Conservation (phyloP, 2,888 invertebrate genomes). For the Alloscopus bannaensis region DNA sequence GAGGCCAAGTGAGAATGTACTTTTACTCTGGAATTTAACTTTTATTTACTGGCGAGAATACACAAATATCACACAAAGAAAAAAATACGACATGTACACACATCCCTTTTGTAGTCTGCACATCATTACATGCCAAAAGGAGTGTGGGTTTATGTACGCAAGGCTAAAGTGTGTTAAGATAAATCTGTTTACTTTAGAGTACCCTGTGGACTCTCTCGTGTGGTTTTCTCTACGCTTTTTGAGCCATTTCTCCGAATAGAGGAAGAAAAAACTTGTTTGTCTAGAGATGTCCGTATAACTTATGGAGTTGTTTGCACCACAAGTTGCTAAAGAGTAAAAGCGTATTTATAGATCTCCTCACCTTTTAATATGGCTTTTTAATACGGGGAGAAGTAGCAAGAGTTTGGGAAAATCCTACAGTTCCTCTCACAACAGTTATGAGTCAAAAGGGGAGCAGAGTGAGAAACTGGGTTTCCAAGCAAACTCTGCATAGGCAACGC, state of each 20-base stretch:
- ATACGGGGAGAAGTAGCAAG: no score
- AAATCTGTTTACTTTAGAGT: slow-evolving; percentile 38
- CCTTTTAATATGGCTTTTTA: no score
- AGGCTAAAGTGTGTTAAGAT: slow-evolving; percentile 29
- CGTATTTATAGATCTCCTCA: no score
- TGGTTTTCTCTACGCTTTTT: slow-evolving; percentile 30
- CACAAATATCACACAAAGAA: slow-evolving; percentile 22
- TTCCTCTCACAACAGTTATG: no score
- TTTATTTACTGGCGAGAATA: slow-evolving; percentile 52
- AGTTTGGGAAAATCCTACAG: no score
- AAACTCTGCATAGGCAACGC: no score
- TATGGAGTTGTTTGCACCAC: no score
- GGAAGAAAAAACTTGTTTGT: slow-evolving; percentile 47
- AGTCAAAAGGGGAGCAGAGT: no score
- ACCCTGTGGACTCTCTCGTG: background rate
- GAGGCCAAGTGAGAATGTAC: background rate
- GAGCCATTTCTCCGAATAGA: slow-evolving; percentile 21
- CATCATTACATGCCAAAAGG: background rate
- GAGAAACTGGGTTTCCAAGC: no score
- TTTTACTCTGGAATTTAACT: slow-evolving; percentile 38
- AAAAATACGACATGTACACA: no score
- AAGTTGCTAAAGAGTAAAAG: no score
- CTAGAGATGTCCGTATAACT: slow-evolving; percentile 29
- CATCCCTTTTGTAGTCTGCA: no score
- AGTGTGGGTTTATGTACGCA: background rate